Percentiles rank a stretch among this genome's conserved stretches.
phyloP scores from a whole-genome alignment of 2,113 vertebrate genomes.

The Saguinus imperator region DNA sequence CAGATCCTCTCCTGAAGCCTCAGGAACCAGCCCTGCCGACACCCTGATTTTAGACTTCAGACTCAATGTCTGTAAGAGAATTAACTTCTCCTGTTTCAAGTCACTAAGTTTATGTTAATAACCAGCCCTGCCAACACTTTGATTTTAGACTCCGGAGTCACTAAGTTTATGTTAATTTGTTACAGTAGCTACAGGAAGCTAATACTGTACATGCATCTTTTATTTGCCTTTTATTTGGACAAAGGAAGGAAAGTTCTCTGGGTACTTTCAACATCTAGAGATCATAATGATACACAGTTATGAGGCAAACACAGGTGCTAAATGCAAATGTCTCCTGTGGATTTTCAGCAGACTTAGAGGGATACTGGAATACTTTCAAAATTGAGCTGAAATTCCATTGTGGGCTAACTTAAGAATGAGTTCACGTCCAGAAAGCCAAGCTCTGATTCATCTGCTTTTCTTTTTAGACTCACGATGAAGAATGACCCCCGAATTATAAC shows the following conservation, averaged over 20 bases:
- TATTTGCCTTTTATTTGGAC: background rate
- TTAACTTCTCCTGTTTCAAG: too few species aligned
- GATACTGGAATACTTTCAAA: background rate
- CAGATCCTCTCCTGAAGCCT: background rate
- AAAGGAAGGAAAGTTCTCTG: background rate
- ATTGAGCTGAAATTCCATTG: background rate
- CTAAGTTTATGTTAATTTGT: background rate
- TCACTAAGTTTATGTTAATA: background rate
- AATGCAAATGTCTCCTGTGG: background rate
- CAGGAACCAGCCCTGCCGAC: background rate
- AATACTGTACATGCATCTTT: background rate
- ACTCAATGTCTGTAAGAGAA: too few species aligned
- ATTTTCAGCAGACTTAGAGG: background rate
- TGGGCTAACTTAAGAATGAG: background rate
- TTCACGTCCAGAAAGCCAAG: conserved; percentile 20
- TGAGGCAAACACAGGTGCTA: rapidly evolving
- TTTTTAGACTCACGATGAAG: background rate
- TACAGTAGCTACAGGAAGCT: background rate
- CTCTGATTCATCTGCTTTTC: conserved; percentile 41
- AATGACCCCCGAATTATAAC: background rate
- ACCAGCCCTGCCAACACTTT: background rate
- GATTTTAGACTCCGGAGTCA: too few species aligned
- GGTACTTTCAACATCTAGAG: background rate
- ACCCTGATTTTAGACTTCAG: background rate
- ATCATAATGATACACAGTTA: background rate